A percentile compares a stretch with the other conserved stretches of the same genome.
phyloP scores from a whole-genome alignment of 2,888 invertebrate species.

The Polydesmus complanatus region DNA sequence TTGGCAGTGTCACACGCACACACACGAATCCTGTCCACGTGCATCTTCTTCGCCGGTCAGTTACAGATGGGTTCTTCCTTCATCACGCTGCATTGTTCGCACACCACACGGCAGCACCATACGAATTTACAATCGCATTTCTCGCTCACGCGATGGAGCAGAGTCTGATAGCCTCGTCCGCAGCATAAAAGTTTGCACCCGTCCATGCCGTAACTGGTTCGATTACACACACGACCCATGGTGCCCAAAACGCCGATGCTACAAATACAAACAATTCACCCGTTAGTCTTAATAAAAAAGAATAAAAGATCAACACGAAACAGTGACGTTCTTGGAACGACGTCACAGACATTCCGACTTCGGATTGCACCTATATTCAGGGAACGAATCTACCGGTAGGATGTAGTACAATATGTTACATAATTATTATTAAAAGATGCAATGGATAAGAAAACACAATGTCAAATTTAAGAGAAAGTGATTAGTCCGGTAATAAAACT shows the following conservation, averaged over 20 bases:
- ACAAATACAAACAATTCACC: slow-evolving; percentile 24
- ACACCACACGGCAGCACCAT: slow-evolving; percentile 81
- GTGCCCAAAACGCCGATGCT: slow-evolving; percentile 72
- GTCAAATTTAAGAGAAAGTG: too few relatives aligned
- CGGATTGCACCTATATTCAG: too few relatives aligned
- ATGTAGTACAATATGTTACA: too few relatives aligned
- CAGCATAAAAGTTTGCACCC: slow-evolving; percentile 77
- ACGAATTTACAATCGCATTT: slow-evolving; percentile 80
- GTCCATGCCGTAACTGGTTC: slow-evolving; percentile 69
- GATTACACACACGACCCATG: slow-evolving; percentile 64
- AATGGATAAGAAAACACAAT: too few relatives aligned
- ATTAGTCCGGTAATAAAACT: too few relatives aligned
- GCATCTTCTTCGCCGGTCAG: too few relatives aligned
- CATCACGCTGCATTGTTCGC: slow-evolving; percentile 63
- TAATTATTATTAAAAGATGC: too few relatives aligned
- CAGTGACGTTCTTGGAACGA: background rate
- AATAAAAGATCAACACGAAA: background rate
- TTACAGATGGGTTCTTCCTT: slow-evolving; percentile 77
- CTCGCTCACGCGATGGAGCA: slow-evolving; percentile 64
- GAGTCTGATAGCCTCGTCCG: slow-evolving; percentile 73
- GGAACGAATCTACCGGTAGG: too few relatives aligned
- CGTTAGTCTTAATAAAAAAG: background rate
- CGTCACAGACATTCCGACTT: too few relatives aligned
- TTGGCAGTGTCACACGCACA: too few relatives aligned
- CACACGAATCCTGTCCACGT: too few relatives aligned